Conservation (phyloP, 1,140 invertebrate genomes). For the Ceratitis capitata region DNA sequence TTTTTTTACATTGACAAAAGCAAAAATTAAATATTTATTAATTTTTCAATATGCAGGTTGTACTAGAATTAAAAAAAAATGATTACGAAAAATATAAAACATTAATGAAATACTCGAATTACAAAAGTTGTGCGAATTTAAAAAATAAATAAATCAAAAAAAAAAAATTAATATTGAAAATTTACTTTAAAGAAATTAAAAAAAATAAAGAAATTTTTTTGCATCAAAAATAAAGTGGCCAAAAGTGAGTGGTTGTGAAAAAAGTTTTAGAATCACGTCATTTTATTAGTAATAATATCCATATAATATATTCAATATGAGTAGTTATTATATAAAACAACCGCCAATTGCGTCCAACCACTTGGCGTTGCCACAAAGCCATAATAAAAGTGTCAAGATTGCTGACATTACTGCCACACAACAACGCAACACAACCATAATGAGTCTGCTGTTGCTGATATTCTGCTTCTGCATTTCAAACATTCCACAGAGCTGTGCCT, state of each 20-base stretch:
- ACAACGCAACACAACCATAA: neutral
- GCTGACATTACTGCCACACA: neutral
- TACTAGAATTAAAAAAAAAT: neutral
- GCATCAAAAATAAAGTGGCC: neutral
- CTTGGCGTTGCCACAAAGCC: neutral
- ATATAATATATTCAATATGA: neutral
- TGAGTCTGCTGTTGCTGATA: neutral
- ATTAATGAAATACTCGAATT: neutral
- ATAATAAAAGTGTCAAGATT: slow-evolving; percentile 23
- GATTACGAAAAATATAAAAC: neutral
- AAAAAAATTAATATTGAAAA: neutral
- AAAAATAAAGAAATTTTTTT: neutral
- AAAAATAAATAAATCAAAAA: too few relatives aligned
- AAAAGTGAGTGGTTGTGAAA: neutral
- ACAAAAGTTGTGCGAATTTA: too few relatives aligned
- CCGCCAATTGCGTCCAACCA: neutral
- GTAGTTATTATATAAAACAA: slow-evolving; percentile 3
- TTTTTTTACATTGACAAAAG: too few relatives aligned
- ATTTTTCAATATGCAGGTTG: too few relatives aligned
- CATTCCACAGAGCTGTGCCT: slow-evolving; percentile 41
- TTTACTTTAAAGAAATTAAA: neutral
- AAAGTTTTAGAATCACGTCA: neutral
- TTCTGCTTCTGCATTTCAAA: neutral
- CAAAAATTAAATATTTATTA: too few relatives aligned
- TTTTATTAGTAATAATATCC: neutral